Percentiles rank a stretch among this genome's conserved stretches.
These are phyloP conservation scores for Megatriorchis doriae DNA, from an alignment of 2,113 vertebrate species.

Conservation along the genomic window DNA sequence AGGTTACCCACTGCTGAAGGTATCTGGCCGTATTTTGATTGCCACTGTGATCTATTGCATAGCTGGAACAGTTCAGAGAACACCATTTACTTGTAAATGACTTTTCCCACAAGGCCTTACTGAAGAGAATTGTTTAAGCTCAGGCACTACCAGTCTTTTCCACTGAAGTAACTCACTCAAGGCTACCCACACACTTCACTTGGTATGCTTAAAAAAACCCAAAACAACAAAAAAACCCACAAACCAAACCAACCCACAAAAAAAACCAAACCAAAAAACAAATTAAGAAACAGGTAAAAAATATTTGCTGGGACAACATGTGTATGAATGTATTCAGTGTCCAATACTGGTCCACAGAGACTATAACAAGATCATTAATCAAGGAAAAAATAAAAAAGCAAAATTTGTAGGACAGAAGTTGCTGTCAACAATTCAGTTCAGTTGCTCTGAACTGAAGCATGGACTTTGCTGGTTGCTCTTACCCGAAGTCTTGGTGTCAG, in stretches of 20 bases:
- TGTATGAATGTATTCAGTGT: no score
- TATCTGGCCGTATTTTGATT: not conserved
- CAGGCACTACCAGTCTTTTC: not conserved
- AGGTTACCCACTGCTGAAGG: not conserved
- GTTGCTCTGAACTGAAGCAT: not conserved
- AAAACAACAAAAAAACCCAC: not conserved
- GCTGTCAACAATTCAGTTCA: not conserved
- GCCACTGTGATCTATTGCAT: not conserved
- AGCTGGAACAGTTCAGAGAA: accelerated
- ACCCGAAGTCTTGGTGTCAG: conserved; percentile 89
- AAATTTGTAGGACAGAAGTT: not conserved
- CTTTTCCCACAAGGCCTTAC: not conserved
- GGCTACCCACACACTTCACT: not conserved
- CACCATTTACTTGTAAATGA: not conserved
- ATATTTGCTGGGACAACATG: not conserved
- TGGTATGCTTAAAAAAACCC: accelerated
- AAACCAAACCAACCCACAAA: no score
- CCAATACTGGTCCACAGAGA: not conserved
- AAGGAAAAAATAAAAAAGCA: not conserved
- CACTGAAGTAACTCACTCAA: not conserved
- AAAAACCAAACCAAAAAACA: no score
- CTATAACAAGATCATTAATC: not conserved
- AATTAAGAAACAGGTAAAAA: not conserved
- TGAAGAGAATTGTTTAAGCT: not conserved
- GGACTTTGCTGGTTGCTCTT: not conserved